phyloP scores from a whole-genome alignment of 2,888 invertebrate species.

The Parnassius mnemosyne region DNA sequence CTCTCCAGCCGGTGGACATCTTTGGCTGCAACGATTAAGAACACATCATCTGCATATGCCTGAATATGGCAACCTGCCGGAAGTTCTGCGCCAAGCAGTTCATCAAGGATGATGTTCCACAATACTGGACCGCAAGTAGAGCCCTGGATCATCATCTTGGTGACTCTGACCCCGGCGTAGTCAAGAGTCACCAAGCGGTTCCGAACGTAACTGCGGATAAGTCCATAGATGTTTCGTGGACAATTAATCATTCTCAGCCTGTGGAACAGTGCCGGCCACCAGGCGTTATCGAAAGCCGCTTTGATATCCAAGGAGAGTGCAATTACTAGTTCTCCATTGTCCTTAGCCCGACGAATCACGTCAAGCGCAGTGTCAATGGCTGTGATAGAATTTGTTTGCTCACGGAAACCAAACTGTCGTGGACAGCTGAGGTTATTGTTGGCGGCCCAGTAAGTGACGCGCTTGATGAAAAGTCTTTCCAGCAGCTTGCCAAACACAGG shows the following conservation, averaged over 20 bases:
- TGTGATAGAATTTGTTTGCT: slow-evolving; percentile 10
- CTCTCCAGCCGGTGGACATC: not conserved
- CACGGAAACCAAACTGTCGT: slow-evolving; percentile 29
- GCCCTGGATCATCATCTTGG: not conserved
- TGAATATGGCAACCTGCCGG: too few relatives aligned
- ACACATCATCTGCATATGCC: too few relatives aligned
- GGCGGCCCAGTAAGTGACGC: not conserved
- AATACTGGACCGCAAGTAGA: too few relatives aligned
- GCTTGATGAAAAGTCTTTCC: slow-evolving; percentile 16
- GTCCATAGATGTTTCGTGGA: slow-evolving; percentile 10
- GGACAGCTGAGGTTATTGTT: not conserved
- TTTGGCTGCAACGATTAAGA: too few relatives aligned
- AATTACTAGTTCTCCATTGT: slow-evolving; percentile 2
- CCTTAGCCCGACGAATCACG: slow-evolving; percentile 6
- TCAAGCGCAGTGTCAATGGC: slow-evolving; percentile 25
- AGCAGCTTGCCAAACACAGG: slow-evolving; percentile 33
- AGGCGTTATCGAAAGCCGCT: too few relatives aligned
- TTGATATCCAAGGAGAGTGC: slow-evolving; percentile 27
- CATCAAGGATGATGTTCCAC: too few relatives aligned
- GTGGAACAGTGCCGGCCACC: too few relatives aligned
- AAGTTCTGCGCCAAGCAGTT: too few relatives aligned
- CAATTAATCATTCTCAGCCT: too few relatives aligned
- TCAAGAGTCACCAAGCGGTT: not conserved
- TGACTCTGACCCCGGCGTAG: not conserved
- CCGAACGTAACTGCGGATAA: not conserved